A percentile compares a stretch with the other conserved stretches of the same genome.
Evolutionary conservation across 2,888 invertebrate genomes (phyloP).

Genomic region (Polia nebulosa): DNA sequence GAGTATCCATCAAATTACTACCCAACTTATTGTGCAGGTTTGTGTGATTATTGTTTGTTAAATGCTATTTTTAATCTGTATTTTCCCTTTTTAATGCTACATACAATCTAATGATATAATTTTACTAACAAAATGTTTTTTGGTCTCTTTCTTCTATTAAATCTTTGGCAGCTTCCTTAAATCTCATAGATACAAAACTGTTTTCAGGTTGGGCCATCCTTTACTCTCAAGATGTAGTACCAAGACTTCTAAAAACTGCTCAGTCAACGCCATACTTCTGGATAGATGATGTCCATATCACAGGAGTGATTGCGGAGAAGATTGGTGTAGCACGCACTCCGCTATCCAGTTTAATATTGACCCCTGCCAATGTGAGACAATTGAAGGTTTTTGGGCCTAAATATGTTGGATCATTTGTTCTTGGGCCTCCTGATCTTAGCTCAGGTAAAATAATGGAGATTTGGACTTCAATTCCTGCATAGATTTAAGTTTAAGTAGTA

Average conservation of each 20-base stretch:
- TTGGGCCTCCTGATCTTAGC: constrained; percentile 90
- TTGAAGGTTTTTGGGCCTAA: constrained; percentile 71
- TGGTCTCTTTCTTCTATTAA: neutral
- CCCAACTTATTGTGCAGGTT: constrained; percentile 94
- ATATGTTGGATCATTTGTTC: constrained; percentile 85
- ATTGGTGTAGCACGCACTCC: constrained; percentile 91
- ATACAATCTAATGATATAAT: neutral
- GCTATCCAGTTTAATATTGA: constrained; percentile 84
- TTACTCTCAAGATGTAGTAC: constrained; percentile 92
- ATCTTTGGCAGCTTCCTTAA: too few relatives aligned
- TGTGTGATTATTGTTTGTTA: constrained; percentile 26
- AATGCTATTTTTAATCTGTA: neutral
- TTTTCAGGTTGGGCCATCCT: constrained; percentile 91
- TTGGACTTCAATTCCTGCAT: constrained; percentile 83
- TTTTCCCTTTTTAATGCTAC: neutral
- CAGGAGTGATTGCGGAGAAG: constrained; percentile 92
- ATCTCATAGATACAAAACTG: neutral
- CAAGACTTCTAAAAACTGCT: constrained; percentile 90
- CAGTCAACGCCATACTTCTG: constrained; percentile 93
- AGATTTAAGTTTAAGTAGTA: constrained; percentile 13
- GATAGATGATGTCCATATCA: constrained; percentile 96
- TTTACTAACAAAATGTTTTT: neutral
- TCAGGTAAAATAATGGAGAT: constrained; percentile 86
- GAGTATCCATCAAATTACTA: constrained; percentile 93
- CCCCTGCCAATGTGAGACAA: constrained; percentile 69